Conservation (phyloP, 2,888 invertebrate species). For the Microchrysa polita region DNA sequence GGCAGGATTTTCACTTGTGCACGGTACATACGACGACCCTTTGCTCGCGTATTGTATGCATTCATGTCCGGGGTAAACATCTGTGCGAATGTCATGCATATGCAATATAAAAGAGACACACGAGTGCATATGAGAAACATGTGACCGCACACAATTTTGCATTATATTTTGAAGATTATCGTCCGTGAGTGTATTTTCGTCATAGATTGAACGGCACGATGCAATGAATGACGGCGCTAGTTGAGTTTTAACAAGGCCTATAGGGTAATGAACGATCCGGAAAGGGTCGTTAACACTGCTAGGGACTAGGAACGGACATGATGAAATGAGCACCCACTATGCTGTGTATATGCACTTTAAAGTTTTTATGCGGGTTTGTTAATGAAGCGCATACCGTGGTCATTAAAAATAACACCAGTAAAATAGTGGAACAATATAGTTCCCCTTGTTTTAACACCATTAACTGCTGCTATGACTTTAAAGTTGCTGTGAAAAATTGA, state of each 20-base stretch:
- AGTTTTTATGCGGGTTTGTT: conserved; percentile 1
- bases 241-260: background rate
- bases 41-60: no score
- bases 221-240: background rate
- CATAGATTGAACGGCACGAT: background rate
- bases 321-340: conserved; percentile 7
- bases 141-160: background rate
- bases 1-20: background rate
- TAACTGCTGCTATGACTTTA: background rate
- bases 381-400: background rate
- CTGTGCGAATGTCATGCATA: background rate
- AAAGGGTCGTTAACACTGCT: conserved; percentile 16
- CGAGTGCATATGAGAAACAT: background rate
- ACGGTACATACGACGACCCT: background rate
- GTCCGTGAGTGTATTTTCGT: background rate
- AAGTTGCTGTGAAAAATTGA: conserved; percentile 1
- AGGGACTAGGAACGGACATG: no score
- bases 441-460: conserved; percentile 5
- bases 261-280: background rate
- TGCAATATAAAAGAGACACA: background rate
- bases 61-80: background rate
- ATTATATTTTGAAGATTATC: background rate
- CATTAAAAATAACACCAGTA: background rate
- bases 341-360: no score
- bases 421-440: background rate